Base-by-base conservation (phyloP, 2,797 vertebrate species). In the Gambusia yucatana region DNA sequence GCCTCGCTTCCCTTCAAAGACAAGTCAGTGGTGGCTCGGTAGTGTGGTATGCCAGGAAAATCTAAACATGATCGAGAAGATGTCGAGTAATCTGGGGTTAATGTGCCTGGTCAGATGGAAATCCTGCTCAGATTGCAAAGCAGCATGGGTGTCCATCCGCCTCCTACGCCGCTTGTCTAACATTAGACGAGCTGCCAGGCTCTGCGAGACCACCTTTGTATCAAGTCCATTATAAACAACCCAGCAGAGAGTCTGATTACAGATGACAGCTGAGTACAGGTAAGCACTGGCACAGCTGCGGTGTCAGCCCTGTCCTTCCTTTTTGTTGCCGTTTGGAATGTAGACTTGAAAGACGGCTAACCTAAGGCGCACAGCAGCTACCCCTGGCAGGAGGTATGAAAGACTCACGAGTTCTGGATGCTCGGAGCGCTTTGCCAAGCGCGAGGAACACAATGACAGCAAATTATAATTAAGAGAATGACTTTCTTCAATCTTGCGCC, bases 51-150 rank as follows among this genome's bases (percentile, higher is more conserved):
- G 81, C 87, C 88, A 86, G 25, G 72, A 91, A 91, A 92, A 90
- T 88, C 87, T 84, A 79, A 90, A 92, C 91, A 90, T 88, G 90
- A 83, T 92, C 87, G 30, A 78, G 87, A 86, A 85, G 89, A 88
- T 86, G 91, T 88, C 48, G 78, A 86, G 86, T 92, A 92, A 94
- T 92, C 90, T 84, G 0, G 81, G 91, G 93, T 95, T 93, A 94
- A 93, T 79, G 28, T 80, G 88, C 67, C 82, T 70, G 89, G 93
- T 95, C 93, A 91, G 74, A 83, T 81, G 88, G 88, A 94, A 93
- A 94, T 94, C 91, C 93, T 91, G 93, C 87, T 93, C 94, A 93
- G 91, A 94, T 94, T 94, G 94, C 90, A 91, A 93, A 94, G 88
- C 92, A 90, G 92, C 93, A 87, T 91, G 93, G 87, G 90, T 79